phyloP scores from a whole-genome alignment of 2,113 vertebrate genomes.

The Choloepus hoffmanni region DNA sequence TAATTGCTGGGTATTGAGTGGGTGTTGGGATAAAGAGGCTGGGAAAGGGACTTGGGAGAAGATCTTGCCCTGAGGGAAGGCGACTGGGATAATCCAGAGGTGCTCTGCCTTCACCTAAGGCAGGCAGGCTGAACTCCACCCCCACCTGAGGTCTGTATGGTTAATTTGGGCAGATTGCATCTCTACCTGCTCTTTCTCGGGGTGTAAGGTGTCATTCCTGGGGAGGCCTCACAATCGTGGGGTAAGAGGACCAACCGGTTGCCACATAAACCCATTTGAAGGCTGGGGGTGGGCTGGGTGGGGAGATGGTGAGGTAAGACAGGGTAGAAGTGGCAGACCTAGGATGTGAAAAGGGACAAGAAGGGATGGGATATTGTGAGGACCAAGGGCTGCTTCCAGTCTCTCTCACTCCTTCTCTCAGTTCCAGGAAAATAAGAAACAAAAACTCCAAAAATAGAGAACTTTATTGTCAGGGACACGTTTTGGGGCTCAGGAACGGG shows the following conservation, averaged over 20 bases:
- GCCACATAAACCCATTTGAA: neutral
- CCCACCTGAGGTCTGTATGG: neutral
- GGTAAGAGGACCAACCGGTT: neutral
- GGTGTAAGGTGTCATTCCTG: neutral
- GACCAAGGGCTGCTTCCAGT: constrained; percentile 71
- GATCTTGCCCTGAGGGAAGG: constrained; percentile 44
- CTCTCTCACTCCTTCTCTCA: constrained; percentile 82
- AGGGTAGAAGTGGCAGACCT: neutral
- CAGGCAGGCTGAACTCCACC: neutral
- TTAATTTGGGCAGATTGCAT: neutral
- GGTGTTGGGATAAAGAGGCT: constrained; percentile 35
- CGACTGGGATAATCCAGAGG: constrained; percentile 52
- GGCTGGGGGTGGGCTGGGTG: neutral
- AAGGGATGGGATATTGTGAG: neutral
- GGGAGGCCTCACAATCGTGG: neutral
- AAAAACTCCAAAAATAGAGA: constrained; percentile 87
- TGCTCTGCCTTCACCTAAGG: constrained; percentile 50
- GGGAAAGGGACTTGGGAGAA: constrained; percentile 59
- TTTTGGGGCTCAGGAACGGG: constrained; percentile 61
- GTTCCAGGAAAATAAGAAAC: constrained; percentile 86
- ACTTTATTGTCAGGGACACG: constrained; percentile 87
- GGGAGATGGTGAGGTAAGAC: neutral
- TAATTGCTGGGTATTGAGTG: constrained; percentile 45
- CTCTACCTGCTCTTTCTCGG: neutral
- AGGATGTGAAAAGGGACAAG: constrained; percentile 50